Evolutionary conservation across 1,140 invertebrate species (phyloP), one percentile per base, ranked within the genome.

Genomic region (Marisa cornuarietis): DNA sequence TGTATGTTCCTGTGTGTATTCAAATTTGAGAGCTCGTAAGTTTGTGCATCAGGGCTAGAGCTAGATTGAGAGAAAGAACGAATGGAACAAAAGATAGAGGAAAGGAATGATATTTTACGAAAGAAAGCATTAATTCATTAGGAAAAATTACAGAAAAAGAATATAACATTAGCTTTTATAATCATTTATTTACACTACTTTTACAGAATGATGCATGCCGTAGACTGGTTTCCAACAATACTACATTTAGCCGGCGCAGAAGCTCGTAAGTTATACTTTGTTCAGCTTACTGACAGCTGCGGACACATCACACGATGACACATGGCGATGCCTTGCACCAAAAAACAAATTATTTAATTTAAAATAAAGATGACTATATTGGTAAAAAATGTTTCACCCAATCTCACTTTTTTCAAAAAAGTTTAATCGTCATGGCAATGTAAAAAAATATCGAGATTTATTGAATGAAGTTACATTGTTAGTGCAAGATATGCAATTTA

Each of bases 151-250:
- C 20, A 74, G 26, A 42, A 52, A 49, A n/a, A n/a, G n/a, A n/a
- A n/a, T n/a, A n/a, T n/a, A n/a, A n/a, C n/a, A n/a, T n/a, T n/a
- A n/a, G n/a, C n/a, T n/a, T n/a, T n/a, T 54, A 61, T 63, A 54
- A 62, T 6, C 13, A 63, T 62, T 42, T 1, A 1, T 63, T 71
- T 51, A 61, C 66, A 42, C 78, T 26, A 6, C 6, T 80, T 58
- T 78, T 78, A 31, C 78, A 90, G 89, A 76, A 78, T 86, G 81
- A 79, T 86, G 10, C 85, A 86, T 75, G 83, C 79, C 20, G 83
- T 85, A 16, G 85, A 86, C 73, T 86, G 85, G 85, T 82, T 80
- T 71, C 84, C 85, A 18, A 86, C 85, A 20, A 49, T 86, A 20
- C 51, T 86, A 8, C 58, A 77, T 13, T 63, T 78, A 54, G 83